A percentile compares a stretch with the other conserved stretches of the same genome.
Conservation (phyloP, 2,113 vertebrate genomes). For the Sebastes schlegelii region DNA sequence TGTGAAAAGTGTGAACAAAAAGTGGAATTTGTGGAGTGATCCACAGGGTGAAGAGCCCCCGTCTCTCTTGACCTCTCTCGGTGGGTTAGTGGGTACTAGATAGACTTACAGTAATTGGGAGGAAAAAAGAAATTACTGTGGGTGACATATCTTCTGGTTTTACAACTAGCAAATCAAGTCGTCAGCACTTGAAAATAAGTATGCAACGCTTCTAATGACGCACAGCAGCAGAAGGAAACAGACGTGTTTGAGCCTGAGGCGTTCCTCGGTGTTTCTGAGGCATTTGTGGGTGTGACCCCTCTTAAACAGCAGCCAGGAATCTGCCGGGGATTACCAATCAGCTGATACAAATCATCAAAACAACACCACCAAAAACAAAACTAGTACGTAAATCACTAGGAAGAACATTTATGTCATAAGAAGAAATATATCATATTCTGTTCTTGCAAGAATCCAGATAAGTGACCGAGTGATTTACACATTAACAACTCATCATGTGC, state of each 20-base stretch:
- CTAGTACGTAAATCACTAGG: neutral
- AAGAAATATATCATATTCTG: neutral
- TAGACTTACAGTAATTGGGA: too few relatives aligned
- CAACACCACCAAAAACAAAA: too few relatives aligned
- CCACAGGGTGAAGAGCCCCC: neutral
- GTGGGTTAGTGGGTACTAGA: too few relatives aligned
- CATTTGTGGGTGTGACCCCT: too few relatives aligned
- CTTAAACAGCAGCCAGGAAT: too few relatives aligned
- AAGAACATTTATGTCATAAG: neutral
- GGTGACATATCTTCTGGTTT: too few relatives aligned
- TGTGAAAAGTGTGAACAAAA: neutral
- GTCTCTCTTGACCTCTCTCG: neutral
- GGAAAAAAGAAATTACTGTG: too few relatives aligned
- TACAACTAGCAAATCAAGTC: too few relatives aligned
- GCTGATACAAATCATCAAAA: too few relatives aligned
- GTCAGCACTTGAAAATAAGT: neutral
- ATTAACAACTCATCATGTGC: neutral
- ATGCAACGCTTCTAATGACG: neutral
- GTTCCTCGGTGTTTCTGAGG: neutral
- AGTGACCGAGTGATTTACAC: neutral
- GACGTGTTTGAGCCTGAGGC: neutral
- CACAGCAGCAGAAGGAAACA: neutral
- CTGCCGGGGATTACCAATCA: too few relatives aligned
- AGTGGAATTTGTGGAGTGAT: neutral
- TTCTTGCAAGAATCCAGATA: neutral